Evolutionary conservation across 2,113 vertebrate species (phyloP), one percentile per base, ranked within the genome.

Genomic region (Xyliphius kryptos): DNA sequence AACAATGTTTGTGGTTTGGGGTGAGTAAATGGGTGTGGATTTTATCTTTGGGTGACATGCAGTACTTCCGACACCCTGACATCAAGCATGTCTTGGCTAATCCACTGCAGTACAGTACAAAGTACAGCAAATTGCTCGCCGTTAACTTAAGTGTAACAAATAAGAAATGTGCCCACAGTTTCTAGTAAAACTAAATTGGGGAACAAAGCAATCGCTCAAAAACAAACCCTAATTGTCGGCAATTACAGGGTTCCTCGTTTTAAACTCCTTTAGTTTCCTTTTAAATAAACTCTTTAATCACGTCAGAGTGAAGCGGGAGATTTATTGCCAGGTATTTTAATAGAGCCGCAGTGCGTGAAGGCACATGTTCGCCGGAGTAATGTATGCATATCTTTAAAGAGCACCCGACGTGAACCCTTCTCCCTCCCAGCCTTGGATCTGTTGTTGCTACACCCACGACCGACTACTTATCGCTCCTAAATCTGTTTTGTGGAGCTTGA

Each of bases 401-500:
- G 49, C 40, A 13, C 55, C 19, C 54, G 20, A 56, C 12, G 17
- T 63, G 60, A 72, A 67, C 43, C 38, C 53, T 2, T 49, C n/a
- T n/a, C n/a, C n/a, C n/a, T n/a, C n/a, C n/a, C n/a, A n/a, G n/a
- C n/a, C n/a, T n/a, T n/a, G n/a, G n/a, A n/a, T n/a, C n/a, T n/a
- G n/a, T 56, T 63, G 52, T 56, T 56, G 52, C 56, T 71, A 65
- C 41, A 61, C 54, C 63, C 51, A 50, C 56, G 50, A 50, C 51
- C 13, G 22, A 61, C 38, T 16, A 67, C 61, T 70, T 80, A 79
- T 80, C 75, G 74, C 76, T 75, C 40, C 64, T 37, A 9, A 47
- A 20, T 53, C 43, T 71, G 44, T 75, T 80, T 78, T 75, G 80
- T 77, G 81, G 80, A 81, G 78, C 82, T 63, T 3, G 40, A 40